Base-by-base conservation (phyloP, 2,888 invertebrate species). In the Gymnosoma rotundatum region DNA sequence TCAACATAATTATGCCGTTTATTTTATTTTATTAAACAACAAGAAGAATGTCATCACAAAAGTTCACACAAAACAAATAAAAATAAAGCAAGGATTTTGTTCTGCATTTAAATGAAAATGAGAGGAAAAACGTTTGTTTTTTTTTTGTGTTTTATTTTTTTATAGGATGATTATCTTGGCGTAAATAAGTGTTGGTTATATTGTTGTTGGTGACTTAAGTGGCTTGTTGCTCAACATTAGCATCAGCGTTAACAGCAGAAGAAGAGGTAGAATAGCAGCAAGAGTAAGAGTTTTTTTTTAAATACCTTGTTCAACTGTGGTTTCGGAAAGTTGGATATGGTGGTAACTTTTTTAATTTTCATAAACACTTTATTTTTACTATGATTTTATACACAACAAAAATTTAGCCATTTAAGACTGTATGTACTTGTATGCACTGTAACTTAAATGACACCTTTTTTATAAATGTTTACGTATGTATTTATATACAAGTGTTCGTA, bases 1-100 rank as follows among this genome's bases (percentile, higher is more conserved):
- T 84, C 78, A 78, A 66, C 38, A 61, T 78, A 78, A 81, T 84
- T 78, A 74, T 84, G 78, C 78, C 42, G 74, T 75, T 84, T 84
- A 81, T 75, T 76, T 76, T 38, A 84, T 81, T 81, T 81, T 70
- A 60, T 76, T 76, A 76, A 78, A 74, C 78, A 74, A 74, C 81
- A 78, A 64, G 52, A 60, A 73, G 72, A 58, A 66, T 58, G 56
- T 42, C 25, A 72, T 66, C 10, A 63, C 56, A 73, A 66, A 72
- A 42, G 10, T 60, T 60, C 45, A 50, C 38, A 45, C 42, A 52
- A 7, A 25, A 48, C 0, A 25, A 42, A 61, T 4, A 21, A n/a
- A 42, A 48, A 48, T 10, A 56, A 38, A 56, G 48, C 42, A 32
- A 64, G 10, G n/a, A 3, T 0, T 42, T 61, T 10, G 12, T 73